Conservation (phyloP, 2,888 invertebrate species). For the Gerris lacustris region DNA sequence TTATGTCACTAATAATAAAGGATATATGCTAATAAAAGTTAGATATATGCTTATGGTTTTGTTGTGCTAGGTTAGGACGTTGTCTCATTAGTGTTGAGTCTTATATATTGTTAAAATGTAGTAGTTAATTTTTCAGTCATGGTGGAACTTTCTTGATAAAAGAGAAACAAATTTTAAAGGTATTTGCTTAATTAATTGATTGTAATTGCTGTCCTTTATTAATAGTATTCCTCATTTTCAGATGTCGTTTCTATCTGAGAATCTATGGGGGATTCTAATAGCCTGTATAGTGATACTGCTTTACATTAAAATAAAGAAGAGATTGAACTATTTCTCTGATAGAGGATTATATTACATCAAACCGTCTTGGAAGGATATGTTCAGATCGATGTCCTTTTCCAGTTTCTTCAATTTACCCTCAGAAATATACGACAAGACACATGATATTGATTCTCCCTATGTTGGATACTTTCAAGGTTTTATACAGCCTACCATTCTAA, state of each 20-base stretch:
- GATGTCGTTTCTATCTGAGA: neutral
- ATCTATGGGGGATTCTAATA: neutral
- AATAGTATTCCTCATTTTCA: neutral
- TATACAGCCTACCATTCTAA: conserved; percentile 26
- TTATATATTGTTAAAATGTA: too few species aligned
- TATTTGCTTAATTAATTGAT: too few species aligned
- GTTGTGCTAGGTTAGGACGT: too few species aligned
- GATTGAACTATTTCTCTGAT: conserved; percentile 1
- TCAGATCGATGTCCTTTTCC: neutral
- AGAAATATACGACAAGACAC: neutral
- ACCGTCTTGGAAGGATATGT: neutral
- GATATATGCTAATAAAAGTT: too few species aligned
- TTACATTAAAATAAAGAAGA: neutral
- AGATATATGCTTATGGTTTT: too few species aligned
- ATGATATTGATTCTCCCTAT: neutral
- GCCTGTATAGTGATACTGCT: neutral
- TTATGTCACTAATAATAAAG: too few species aligned
- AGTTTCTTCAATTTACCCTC: neutral
- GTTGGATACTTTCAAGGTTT: neutral
- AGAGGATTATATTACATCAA: neutral
- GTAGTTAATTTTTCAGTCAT: too few species aligned
- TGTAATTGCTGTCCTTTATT: too few species aligned
- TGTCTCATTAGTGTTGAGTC: too few species aligned
- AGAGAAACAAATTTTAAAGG: too few species aligned
- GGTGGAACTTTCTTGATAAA: too few species aligned